These are phyloP conservation scores for Sorex fumeus DNA, from an alignment of 2,113 vertebrate species.

Conservation along the genomic window DNA sequence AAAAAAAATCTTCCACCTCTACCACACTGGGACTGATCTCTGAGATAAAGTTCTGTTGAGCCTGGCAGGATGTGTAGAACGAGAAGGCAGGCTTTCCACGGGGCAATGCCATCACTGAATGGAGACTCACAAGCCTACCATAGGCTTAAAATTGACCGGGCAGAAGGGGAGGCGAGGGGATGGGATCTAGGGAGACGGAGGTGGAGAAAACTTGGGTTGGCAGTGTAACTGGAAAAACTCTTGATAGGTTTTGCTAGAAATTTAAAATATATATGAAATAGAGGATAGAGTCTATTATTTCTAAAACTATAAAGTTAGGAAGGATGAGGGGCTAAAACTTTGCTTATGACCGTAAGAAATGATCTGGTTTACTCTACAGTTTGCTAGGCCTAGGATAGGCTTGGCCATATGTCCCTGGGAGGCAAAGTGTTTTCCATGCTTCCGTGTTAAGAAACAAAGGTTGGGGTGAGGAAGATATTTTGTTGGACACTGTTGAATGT, in stretches of 20 bases:
- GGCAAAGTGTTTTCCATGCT: background rate
- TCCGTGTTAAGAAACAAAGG: background rate
- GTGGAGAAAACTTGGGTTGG: too few relatives aligned
- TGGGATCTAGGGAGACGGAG: background rate
- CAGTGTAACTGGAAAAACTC: background rate
- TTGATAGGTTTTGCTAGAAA: background rate
- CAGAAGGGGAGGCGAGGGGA: accelerated
- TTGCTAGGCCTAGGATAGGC: background rate
- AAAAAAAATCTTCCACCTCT: background rate
- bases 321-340: background rate
- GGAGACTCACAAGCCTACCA: background rate
- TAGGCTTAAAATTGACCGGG: background rate
- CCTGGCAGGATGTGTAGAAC: background rate
- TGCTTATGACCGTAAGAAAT: background rate
- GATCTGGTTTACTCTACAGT: too few relatives aligned
- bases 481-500: background rate
- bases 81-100: background rate
- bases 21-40: background rate
- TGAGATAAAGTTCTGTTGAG: background rate
- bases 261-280: background rate
- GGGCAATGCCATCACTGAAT: background rate
- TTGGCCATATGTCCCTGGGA: background rate
- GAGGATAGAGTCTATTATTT: background rate
- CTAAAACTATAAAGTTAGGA: background rate
- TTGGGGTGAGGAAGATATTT: background rate